These are phyloP conservation scores for Muscicapa adusta DNA, from an alignment of 2,113 vertebrate species.

Conservation along the genomic window DNA sequence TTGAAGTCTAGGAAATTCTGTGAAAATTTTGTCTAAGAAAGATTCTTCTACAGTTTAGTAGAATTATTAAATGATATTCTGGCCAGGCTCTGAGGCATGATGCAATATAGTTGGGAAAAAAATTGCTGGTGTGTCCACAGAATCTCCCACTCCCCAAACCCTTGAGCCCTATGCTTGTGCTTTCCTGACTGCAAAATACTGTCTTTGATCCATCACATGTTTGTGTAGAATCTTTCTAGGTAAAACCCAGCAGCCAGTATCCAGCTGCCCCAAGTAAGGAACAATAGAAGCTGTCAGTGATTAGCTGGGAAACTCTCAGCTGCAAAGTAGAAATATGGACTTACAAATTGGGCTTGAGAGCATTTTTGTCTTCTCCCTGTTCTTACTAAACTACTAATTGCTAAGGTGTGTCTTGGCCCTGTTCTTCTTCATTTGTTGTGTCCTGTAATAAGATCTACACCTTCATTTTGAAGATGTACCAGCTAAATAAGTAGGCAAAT, in stretches of 20 bases:
- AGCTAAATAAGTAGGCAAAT: neutral
- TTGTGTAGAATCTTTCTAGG: neutral
- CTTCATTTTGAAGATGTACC: neutral
- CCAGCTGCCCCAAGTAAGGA: neutral
- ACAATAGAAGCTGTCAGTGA: neutral
- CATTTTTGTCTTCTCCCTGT: neutral
- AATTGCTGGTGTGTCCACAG: neutral
- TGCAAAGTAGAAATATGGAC: neutral
- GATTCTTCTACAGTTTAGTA: neutral
- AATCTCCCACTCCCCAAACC: neutral
- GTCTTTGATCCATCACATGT: neutral
- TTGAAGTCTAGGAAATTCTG: neutral
- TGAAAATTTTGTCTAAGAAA: accelerated
- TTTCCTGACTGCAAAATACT: neutral
- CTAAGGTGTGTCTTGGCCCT: neutral
- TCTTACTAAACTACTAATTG: neutral
- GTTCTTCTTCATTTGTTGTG: neutral
- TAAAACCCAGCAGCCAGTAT: neutral
- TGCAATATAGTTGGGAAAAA: neutral
- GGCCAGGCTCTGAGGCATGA: neutral
- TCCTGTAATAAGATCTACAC: neutral
- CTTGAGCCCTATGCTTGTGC: neutral
- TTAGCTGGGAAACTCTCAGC: neutral
- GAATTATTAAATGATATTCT: neutral
- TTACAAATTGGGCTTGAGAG: neutral